Evolutionary conservation across 30 jellyfish, hydroid and myxozoan genomes (phyloP).

Genomic region (Cassiopea andromeda): DNA sequence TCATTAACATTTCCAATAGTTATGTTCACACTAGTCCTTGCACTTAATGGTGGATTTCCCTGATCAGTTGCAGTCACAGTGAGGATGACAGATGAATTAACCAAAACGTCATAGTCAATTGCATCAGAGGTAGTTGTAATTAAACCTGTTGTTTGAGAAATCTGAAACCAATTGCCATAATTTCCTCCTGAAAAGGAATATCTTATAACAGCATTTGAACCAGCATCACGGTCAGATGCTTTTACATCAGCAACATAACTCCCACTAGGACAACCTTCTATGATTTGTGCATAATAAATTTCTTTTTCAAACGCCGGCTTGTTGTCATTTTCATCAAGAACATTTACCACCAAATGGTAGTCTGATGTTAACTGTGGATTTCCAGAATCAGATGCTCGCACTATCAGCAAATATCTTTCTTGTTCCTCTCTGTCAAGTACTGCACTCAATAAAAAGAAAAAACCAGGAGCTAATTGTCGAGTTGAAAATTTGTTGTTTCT

Average conservation of each 20-base stretch:
- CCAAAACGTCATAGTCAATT: slow-evolving; percentile 56
- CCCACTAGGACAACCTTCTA: slow-evolving; percentile 66
- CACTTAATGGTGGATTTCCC: slow-evolving; percentile 56
- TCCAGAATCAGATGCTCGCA: slow-evolving; percentile 79
- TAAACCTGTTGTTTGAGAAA: slow-evolving; percentile 44
- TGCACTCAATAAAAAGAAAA: slow-evolving; percentile 19
- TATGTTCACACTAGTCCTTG: slow-evolving; percentile 25
- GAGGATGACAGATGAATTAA: slow-evolving; percentile 12
- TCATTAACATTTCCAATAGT: slow-evolving; percentile 79
- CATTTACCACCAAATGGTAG: slow-evolving; percentile 12
- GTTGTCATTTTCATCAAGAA: slow-evolving; percentile 82
- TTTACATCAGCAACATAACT: slow-evolving; percentile 55
- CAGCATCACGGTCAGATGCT: slow-evolving; percentile 71
- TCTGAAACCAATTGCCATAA: slow-evolving; percentile 49
- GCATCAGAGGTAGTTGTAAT: slow-evolving; percentile 58
- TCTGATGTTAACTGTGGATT: slow-evolving; percentile 54
- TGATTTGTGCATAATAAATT: slow-evolving; percentile 5
- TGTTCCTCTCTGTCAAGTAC: slow-evolving; percentile 72
- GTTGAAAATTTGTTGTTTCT: slow-evolving; percentile 9
- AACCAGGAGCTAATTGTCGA: neutral
- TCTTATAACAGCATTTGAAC: slow-evolving; percentile 20
- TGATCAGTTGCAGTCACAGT: slow-evolving; percentile 56
- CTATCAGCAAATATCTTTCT: slow-evolving; percentile 20
- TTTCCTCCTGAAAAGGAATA: slow-evolving; percentile 57
- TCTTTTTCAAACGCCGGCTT: slow-evolving; percentile 45